Evolutionary conservation across 2,113 vertebrate species (phyloP), one percentile per base, ranked within the genome.

Genomic region (Chaenogobius annularis): DNA sequence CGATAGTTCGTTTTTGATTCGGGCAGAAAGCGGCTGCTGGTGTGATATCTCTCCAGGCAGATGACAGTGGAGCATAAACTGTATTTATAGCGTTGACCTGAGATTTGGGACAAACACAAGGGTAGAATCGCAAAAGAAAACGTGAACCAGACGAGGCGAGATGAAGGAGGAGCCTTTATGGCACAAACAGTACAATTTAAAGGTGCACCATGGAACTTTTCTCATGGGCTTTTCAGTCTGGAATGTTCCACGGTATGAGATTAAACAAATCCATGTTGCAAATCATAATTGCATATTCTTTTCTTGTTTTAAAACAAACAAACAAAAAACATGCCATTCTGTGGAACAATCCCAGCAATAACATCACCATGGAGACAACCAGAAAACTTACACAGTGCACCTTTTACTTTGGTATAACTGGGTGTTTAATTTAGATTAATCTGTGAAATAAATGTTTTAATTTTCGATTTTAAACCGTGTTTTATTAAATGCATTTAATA

Each of bases 1-100:
- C 85, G 37, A 89, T 89, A 77, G 78, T 47, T 61, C 62, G 74
- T 79, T 68, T 85, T 78, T 85, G 73, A 83, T 84, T 88, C 74
- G 54, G 7, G 66, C 75, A 35, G 83, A 79, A 86, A 75, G 85
- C 79, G 69, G 73, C 77, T 75, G 67, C 78, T 78, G 69, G 81
- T 79, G 61, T 58, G 76, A 82, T 75, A 75, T 82, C 84, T 68
- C 65, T n/a, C 73, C 65, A 5, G 65, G 70, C 74, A 54, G 79
- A 71, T 77, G 80, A 85, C 85, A 85, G 73, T 62, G 66, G 62
- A 67, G 58, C 46, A 71, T 75, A 80, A 85, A 83, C 19, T 66
- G 66, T 75, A 71, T 83, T 86, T 83, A 87, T 70, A 78, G 75
- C 73, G 43, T 26, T 63, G 0, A 69, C 70, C 79, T 77, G 83